Conservation (phyloP, 2,888 invertebrate genomes). For the Oxytorus armatus region DNA sequence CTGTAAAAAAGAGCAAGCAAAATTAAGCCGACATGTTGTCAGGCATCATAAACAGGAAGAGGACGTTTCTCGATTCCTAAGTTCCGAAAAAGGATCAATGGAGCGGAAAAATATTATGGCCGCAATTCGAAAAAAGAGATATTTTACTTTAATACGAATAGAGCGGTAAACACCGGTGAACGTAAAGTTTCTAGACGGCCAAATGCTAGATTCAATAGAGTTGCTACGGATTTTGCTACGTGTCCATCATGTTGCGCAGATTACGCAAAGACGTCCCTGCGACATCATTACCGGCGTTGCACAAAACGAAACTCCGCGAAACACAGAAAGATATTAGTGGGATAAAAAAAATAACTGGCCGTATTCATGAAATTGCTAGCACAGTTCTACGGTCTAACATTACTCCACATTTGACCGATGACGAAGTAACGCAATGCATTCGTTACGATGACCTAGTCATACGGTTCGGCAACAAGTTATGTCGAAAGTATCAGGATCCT, state of each 20-base stretch:
- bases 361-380: slow-evolving; percentile 32
- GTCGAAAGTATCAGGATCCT: slow-evolving; percentile 48
- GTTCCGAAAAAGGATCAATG: slow-evolving; percentile 27
- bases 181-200: slow-evolving; percentile 45
- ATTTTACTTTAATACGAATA: slow-evolving; percentile 26
- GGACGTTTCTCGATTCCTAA: slow-evolving; percentile 41
- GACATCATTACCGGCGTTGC: slow-evolving; percentile 30
- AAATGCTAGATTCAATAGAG: slow-evolving; percentile 14
- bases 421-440: slow-evolving; percentile 26
- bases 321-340: no score
- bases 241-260: slow-evolving; percentile 31
- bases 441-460: slow-evolving; percentile 53
- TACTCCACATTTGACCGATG: slow-evolving; percentile 46
- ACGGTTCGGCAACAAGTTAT: slow-evolving; percentile 52
- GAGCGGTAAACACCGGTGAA: slow-evolving; percentile 25
- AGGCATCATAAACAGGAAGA: slow-evolving; percentile 36
- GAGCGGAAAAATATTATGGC: slow-evolving; percentile 39
- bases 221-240: slow-evolving; percentile 40
- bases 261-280: slow-evolving; percentile 45
- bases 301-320: background rate
- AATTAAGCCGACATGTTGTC: slow-evolving; percentile 56
- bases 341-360: slow-evolving; percentile 4
- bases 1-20: slow-evolving; percentile 54
- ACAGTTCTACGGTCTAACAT: slow-evolving; percentile 28
- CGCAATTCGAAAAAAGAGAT: slow-evolving; percentile 46